Evolutionary conservation across 2,113 vertebrate genomes (phyloP).

Genomic region (Micromys minutus): DNA sequence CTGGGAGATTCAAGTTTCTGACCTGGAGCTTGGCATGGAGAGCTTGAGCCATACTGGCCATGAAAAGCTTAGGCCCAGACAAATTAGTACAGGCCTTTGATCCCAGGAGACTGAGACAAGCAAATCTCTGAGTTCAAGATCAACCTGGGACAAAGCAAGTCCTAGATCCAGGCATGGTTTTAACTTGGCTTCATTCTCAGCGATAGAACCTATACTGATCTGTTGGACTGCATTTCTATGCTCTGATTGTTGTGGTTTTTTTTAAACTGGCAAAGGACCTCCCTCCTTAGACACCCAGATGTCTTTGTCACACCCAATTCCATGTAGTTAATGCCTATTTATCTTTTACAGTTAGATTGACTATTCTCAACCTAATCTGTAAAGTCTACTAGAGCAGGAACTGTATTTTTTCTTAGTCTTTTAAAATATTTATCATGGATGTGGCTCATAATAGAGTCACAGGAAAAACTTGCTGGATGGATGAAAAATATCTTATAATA

Average conservation of each 20-base stretch:
- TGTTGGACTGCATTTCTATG: not conserved
- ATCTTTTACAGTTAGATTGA: conserved; percentile 1
- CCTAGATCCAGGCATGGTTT: not conserved
- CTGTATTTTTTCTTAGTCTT: not conserved
- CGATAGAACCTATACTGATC: not conserved
- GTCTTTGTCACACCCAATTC: not conserved
- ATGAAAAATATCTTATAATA: not conserved
- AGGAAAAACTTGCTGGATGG: conserved; percentile 14
- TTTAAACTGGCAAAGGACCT: not conserved
- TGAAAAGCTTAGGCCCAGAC: no score
- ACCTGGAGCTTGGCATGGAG: no score
- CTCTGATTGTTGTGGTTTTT: not conserved
- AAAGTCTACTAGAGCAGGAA: not conserved
- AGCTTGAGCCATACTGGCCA: no score
- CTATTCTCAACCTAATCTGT: not conserved
- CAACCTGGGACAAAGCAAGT: no score
- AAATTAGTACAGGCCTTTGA: no score
- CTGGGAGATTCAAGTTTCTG: no score
- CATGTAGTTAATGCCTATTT: not conserved
- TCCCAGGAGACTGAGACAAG: no score
- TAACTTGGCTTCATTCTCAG: not conserved
- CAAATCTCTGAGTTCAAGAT: no score
- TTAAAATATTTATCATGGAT: not conserved
- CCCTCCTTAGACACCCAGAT: not conserved
- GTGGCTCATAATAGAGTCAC: conserved; percentile 4